Conservation (phyloP, 1,140 invertebrate species). For the Eulimnadia texana region DNA sequence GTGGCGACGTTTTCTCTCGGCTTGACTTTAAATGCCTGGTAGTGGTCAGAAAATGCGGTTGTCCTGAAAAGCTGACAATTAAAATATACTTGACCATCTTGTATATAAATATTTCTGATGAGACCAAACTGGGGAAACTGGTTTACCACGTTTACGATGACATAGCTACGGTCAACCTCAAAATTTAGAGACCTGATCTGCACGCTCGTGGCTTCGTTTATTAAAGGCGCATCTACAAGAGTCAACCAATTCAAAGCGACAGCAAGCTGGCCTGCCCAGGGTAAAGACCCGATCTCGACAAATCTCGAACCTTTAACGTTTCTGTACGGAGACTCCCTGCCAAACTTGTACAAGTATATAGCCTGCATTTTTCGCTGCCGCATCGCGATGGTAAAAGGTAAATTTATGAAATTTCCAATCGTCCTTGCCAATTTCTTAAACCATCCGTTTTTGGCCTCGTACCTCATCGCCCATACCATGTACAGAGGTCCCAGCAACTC, state of each 20-base stretch:
- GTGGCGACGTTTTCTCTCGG: not conserved
- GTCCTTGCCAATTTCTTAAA: slow-evolving; percentile 11
- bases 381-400: slow-evolving; percentile 8
- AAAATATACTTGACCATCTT: not conserved
- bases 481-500: slow-evolving; percentile 9
- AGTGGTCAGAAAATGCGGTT: not conserved
- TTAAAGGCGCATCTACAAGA: not conserved
- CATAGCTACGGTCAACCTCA: not conserved
- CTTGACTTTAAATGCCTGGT: not conserved
- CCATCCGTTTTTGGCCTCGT: slow-evolving; percentile 12
- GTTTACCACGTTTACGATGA: not conserved
- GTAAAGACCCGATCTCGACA: not conserved
- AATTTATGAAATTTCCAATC: slow-evolving; percentile 14
- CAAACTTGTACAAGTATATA: not conserved
- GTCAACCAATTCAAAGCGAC: not conserved
- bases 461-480: slow-evolving; percentile 13
- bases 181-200: not conserved
- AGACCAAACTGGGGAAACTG: not conserved
- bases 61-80: not conserved
- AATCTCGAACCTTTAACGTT: not conserved
- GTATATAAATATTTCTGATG: not conserved
- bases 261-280: not conserved
- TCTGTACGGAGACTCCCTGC: not conserved
- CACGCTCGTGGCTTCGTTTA: not conserved
- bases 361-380: slow-evolving; percentile 7